Evolutionary conservation across 2,888 invertebrate species (phyloP), one percentile per base, ranked within the genome.

Genomic region (Gandaritis pyraliata): DNA sequence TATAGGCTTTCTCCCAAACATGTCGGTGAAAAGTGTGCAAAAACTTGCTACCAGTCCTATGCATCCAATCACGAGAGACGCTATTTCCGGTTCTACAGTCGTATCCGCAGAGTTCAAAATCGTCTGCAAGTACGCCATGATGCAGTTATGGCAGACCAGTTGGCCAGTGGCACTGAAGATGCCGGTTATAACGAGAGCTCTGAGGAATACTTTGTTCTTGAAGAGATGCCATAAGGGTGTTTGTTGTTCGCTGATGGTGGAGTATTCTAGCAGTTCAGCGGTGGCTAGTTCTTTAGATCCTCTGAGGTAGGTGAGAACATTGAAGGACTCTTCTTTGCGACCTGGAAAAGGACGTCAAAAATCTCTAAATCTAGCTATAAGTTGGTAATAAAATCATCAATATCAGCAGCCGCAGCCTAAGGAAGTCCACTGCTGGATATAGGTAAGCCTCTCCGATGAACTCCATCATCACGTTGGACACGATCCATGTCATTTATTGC

Each of bases 51-150:
- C n/a, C 0, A 87, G 41, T 46, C 87, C 83, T 8, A 85, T 78
- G 0, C 74, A 15, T 0, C 88, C 88, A 38, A 87, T 75, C 0
- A 78, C 59, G 0, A 81, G 78, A 0, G 86, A 87, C 0, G 82
- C 81, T 0, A 78, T 52, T 64, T 82, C 82, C 1, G 87, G 73
- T 1, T 60, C 74, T 0, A 87, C 72, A 5, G 72, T 76, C 0
- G 87, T 86, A 5, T 77, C 63, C 0, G 87, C 80, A 0, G 81
- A 82, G 38, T 77, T 77, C 55, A 87, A 71, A 13, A 87, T 73
- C 0, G 83, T 80, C 72, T 86, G 86, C 5, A 87, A 65, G 46
- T 87, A 87, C 60, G 77, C 81, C 0, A 76, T 64, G 0, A 88
- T 74, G 0, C 82, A 80, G 30, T 85, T 86, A 46, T 76, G 85